phyloP scores from a whole-genome alignment of 2,888 invertebrate genomes.

The Nemapogon koenigi region DNA sequence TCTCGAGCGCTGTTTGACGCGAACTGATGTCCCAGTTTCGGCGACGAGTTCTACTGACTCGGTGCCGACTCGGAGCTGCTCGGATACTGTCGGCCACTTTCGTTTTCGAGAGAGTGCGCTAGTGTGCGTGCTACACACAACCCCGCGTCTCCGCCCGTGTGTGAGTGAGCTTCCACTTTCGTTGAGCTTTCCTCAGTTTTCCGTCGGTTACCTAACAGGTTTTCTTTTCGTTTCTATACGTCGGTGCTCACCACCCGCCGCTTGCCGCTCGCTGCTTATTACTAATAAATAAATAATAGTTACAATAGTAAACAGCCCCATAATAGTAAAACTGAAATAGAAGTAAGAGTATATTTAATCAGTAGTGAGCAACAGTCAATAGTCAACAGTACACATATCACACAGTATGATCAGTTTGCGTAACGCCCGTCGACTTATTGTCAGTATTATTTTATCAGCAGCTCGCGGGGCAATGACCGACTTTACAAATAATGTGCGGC shows the following conservation, averaged over 20 bases:
- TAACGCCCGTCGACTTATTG: too few relatives aligned
- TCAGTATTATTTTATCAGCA: conserved; percentile 58
- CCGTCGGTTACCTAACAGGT: conserved; percentile 49
- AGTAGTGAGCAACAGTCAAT: too few relatives aligned
- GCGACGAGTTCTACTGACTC: conserved; percentile 62
- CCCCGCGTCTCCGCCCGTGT: conserved; percentile 26
- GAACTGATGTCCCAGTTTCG: conserved; percentile 72
- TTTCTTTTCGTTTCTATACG: conserved; percentile 25
- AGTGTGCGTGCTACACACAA: conserved; percentile 20
- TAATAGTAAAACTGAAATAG: too few relatives aligned
- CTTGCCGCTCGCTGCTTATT: background rate
- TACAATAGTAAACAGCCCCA: too few relatives aligned
- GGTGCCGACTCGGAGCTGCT: conserved; percentile 60
- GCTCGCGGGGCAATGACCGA: conserved; percentile 58
- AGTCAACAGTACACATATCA: too few relatives aligned
- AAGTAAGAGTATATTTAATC: too few relatives aligned
- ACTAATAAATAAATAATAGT: too few relatives aligned
- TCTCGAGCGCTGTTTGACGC: conserved; percentile 57
- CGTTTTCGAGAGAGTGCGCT: conserved; percentile 45
- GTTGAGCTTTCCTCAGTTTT: conserved; percentile 57
- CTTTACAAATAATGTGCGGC: conserved; percentile 55
- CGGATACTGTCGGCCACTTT: conserved; percentile 59
- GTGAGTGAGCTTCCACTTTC: conserved; percentile 46
- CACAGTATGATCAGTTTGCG: background rate
- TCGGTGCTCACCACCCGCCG: background rate